Conservation (phyloP, 1,140 invertebrate genomes). For the Hyposmocoma kahamanoa region DNA sequence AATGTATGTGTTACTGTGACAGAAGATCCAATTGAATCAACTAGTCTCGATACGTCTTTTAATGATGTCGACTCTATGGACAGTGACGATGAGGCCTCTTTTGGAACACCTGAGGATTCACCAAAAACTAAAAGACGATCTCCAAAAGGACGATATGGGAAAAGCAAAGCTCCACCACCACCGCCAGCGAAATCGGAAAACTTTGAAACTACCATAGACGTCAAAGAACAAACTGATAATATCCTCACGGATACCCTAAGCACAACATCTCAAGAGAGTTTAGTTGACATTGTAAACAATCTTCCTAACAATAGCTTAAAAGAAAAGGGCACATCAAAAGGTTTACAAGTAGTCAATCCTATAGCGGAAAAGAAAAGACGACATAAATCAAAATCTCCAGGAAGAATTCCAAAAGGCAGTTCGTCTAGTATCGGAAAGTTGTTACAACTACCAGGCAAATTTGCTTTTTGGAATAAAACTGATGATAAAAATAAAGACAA, state of each 20-base stretch:
- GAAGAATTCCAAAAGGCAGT: constrained; percentile 28
- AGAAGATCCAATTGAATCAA: constrained; percentile 22
- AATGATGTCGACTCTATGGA: constrained; percentile 43
- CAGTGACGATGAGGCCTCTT: constrained; percentile 62
- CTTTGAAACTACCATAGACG: too few species aligned
- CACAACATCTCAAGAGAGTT: constrained; percentile 20
- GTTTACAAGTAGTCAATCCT: constrained; percentile 25
- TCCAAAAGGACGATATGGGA: constrained; percentile 60
- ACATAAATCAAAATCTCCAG: constrained; percentile 51
- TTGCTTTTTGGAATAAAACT: constrained; percentile 66
- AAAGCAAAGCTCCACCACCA: constrained; percentile 61
- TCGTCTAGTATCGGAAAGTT: constrained; percentile 53
- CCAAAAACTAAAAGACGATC: constrained; percentile 52
- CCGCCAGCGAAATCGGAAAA: constrained; percentile 20
- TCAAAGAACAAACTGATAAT: neutral
- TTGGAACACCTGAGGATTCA: constrained; percentile 66
- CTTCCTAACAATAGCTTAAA: constrained; percentile 17
- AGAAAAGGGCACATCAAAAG: constrained; percentile 15
- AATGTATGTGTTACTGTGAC: constrained; percentile 12
- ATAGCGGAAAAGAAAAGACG: constrained; percentile 31
- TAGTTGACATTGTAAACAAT: constrained; percentile 22
- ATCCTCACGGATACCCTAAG: neutral
- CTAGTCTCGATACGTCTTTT: constrained; percentile 25
- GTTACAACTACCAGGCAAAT: constrained; percentile 63
- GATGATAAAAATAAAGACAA: constrained; percentile 50